A percentile compares a stretch with the other conserved stretches of the same genome.
These are phyloP conservation scores for Tangara arthus DNA, from an alignment of 2,797 vertebrate genomes.

Conservation along the genomic window DNA sequence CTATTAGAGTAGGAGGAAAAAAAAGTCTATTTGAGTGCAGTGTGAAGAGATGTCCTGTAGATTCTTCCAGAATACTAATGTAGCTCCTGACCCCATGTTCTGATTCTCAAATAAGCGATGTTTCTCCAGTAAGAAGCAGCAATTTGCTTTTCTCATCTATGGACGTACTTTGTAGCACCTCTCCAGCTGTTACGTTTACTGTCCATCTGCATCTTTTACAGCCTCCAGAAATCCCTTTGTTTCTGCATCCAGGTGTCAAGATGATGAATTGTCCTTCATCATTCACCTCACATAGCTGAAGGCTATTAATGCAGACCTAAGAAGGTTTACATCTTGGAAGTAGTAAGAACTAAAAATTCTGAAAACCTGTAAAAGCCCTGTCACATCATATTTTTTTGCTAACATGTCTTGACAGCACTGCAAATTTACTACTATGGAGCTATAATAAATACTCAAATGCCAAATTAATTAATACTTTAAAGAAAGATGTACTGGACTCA, in stretches of 20 bases:
- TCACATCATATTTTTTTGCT: neutral
- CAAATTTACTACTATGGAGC: neutral
- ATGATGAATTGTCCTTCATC: neutral
- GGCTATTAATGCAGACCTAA: neutral
- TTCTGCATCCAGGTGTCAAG: neutral
- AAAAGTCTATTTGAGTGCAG: neutral
- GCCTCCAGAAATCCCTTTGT: neutral
- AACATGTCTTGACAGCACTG: neutral
- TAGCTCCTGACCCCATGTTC: neutral
- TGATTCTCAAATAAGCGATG: neutral
- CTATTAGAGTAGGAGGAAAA: rapidly evolving
- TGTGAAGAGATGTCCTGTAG: neutral
- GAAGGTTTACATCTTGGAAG: neutral
- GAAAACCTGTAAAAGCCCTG: neutral
- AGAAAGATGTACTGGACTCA: neutral
- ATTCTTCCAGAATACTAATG: neutral
- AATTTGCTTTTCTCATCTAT: neutral
- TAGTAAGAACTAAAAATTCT: neutral
- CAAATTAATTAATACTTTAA: neutral
- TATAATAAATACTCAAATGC: neutral
- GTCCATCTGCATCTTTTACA: neutral
- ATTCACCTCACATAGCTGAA: neutral
- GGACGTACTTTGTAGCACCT: neutral
- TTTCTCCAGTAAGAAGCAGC: neutral
- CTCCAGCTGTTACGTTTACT: neutral